Conservation (phyloP, 2,113 vertebrate species). For the Murina feae region DNA sequence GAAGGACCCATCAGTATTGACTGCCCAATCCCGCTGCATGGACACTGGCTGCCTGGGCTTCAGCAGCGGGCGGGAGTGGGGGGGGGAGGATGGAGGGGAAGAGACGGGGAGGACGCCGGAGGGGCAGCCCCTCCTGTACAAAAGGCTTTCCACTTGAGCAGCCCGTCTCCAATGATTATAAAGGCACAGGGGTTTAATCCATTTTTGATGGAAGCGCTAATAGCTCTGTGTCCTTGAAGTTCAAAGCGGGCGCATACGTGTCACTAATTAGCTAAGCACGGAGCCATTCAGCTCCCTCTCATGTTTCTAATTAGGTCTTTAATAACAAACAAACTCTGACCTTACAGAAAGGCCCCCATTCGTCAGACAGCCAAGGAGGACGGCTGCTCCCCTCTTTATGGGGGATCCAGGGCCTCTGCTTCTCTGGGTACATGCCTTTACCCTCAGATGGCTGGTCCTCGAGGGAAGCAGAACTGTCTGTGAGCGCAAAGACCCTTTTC, state of each 20-base stretch:
- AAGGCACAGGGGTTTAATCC: slow-evolving; percentile 89
- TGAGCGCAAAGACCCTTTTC: neutral
- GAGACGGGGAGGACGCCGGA: neutral
- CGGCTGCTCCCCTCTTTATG: neutral
- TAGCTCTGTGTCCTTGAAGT: slow-evolving; percentile 93
- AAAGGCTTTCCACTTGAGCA: slow-evolving; percentile 84
- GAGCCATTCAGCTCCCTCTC: slow-evolving; percentile 87
- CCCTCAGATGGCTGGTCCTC: neutral
- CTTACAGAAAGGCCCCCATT: slow-evolving; percentile 83
- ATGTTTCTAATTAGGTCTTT: slow-evolving; percentile 93
- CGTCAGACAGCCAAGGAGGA: slow-evolving; percentile 79
- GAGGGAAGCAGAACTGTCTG: too few relatives aligned
- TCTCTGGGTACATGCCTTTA: neutral
- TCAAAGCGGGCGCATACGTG: slow-evolving; percentile 88
- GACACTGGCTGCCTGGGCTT: neutral
- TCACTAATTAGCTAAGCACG: slow-evolving; percentile 90
- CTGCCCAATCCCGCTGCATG: slow-evolving; percentile 48
- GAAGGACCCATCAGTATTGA: slow-evolving; percentile 49
- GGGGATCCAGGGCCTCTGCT: neutral
- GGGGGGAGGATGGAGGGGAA: too few relatives aligned
- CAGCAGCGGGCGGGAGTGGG: neutral
- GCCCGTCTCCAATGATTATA: slow-evolving; percentile 88
- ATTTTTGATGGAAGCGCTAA: slow-evolving; percentile 90
- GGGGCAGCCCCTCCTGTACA: slow-evolving; percentile 77
- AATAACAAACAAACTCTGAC: slow-evolving; percentile 93